A percentile compares a stretch with the other conserved stretches of the same genome.
Evolutionary conservation across 2,113 vertebrate species (phyloP).

Genomic region (Bagarius yarrelli): DNA sequence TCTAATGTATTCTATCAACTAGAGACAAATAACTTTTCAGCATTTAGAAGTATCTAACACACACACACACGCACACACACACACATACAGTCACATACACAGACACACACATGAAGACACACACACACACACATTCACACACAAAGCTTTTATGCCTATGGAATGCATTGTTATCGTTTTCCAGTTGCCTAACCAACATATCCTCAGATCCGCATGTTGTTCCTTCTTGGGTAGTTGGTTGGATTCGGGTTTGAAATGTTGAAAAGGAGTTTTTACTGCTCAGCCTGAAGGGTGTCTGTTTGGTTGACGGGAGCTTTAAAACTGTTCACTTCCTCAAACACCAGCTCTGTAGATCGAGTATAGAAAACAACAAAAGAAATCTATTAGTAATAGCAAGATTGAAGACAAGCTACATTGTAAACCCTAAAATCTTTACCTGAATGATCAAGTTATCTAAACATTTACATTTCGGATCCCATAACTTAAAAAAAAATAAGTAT

Average conservation of each 20-base stretch:
- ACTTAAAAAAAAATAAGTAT: too few relatives aligned
- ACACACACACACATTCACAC: conserved; percentile 48
- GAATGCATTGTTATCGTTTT: conserved; percentile 47
- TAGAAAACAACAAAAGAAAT: background rate
- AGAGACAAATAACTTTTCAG: conserved; percentile 17
- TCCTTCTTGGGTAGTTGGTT: conserved; percentile 35
- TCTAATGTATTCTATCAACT: background rate
- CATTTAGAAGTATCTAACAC: background rate
- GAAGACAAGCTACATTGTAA: too few relatives aligned
- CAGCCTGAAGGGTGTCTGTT: conserved; percentile 81
- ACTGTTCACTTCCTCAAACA: conserved; percentile 88
- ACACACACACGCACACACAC: background rate
- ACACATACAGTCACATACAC: background rate
- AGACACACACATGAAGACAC: conserved; percentile 31
- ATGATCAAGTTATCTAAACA: too few relatives aligned
- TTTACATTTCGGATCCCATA: too few relatives aligned
- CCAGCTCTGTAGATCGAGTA: conserved; percentile 76
- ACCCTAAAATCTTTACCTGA: too few relatives aligned
- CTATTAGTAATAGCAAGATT: too few relatives aligned
- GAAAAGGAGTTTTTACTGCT: conserved; percentile 72
- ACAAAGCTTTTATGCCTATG: conserved; percentile 39
- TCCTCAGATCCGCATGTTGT: conserved; percentile 35
- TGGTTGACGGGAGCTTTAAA: conserved; percentile 82
- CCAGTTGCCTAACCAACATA: conserved; percentile 26
- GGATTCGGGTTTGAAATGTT: conserved; percentile 28